Evolutionary conservation across 2,797 vertebrate genomes (phyloP), one percentile per base, ranked within the genome.

Genomic region (Gymnoscopelus braueri): DNA sequence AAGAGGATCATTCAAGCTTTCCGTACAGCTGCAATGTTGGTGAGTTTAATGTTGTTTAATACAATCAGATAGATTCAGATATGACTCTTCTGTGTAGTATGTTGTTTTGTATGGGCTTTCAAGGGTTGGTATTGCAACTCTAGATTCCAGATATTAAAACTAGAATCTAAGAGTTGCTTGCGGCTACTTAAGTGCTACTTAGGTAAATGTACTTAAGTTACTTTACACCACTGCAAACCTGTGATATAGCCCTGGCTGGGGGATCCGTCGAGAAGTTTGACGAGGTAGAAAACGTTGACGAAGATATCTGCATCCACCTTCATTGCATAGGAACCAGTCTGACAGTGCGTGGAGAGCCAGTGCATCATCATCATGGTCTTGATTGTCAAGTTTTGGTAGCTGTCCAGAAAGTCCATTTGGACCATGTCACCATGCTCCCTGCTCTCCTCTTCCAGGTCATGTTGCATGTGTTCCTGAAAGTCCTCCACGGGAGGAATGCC

Each of bases 281-380:
- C 4, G 29, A 94, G 85, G 86, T 87, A 84, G 23, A 58, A 78
- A 3, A 94, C 60, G 1, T 95, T 97, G 32, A 95, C 91, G 49
- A 97, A 97, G 61, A 93, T 80, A 67, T 96, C 94, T 0, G 72
- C n/a, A 48, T 96, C 95, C 23, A 94, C 93, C 78, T 96, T 94
- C 88, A 96, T 79, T 63, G 88, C 91, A 26, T 93, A 96, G 12
- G 14, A 63, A 70, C 91, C 86, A 0, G 58, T 9, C 2, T 87
- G 83, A 62, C 94, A 96, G 83, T 89, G 75, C 2, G 19, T 71
- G 0, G 49, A 78, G 15, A 94, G 60, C 94, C 94, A 95, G 69
- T 90, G 85, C 88, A 93, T 81, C 1, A 94, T 94, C 93, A 95
- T 89, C 62, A 94, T 55, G 0, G 93, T 94, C 79, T 96, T 95